Evolutionary conservation across 2,888 invertebrate genomes (phyloP).

Genomic region (Caenorhabditis sp.): DNA sequence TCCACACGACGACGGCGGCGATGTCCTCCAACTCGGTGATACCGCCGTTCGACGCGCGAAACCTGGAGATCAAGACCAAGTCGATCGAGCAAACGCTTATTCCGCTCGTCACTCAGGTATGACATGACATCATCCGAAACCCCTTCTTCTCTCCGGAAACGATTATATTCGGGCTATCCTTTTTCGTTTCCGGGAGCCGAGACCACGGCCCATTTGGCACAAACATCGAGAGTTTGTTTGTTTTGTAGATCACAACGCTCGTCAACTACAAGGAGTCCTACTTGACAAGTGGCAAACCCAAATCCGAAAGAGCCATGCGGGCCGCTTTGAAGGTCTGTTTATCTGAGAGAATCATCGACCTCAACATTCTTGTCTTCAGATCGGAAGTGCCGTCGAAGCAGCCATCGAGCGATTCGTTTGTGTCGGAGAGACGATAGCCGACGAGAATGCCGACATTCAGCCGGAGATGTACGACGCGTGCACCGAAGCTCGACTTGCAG

Average conservation of each 20-base stretch:
- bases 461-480: conserved; percentile 99
- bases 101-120: conserved; percentile 95
- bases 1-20: conserved; percentile 44
- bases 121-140: conserved; percentile 43
- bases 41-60: conserved; percentile 81
- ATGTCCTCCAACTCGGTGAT: conserved; percentile 49
- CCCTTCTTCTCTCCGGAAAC: conserved; percentile 17
- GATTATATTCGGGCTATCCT: conserved; percentile 31
- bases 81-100: conserved; percentile 95
- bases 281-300: conserved; percentile 86
- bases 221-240: conserved; percentile 33
- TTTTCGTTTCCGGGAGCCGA: conserved; percentile 41
- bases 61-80: conserved; percentile 92
- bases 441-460: conserved; percentile 97
- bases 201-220: conserved; percentile 38
- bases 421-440: conserved; percentile 98
- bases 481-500: conserved; percentile 95
- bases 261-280: conserved; percentile 89
- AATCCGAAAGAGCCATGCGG: conserved; percentile 87
- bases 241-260: conserved; percentile 91
- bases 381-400: conserved; percentile 96
- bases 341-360: too few species aligned
- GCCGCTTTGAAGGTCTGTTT: conserved; percentile 87
- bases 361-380: conserved; percentile 85
- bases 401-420: conserved; percentile 98